Evolutionary conservation across 2,888 invertebrate species (phyloP).

Genomic region (Pyrocoelia pectoralis): DNA sequence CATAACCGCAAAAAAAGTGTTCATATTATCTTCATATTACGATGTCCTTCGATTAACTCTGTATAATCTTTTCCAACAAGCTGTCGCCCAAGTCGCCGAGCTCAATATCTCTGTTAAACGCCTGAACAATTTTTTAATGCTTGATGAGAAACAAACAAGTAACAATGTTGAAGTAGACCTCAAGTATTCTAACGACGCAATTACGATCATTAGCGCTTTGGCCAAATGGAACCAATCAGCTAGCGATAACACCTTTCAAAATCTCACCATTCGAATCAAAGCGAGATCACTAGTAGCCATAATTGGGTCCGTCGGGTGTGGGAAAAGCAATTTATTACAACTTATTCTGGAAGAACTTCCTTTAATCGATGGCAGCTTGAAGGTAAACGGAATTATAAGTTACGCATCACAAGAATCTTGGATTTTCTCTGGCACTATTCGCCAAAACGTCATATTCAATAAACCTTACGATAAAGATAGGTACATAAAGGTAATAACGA

Average conservation of each 20-base stretch:
- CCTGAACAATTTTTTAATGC: slow-evolving; percentile 68
- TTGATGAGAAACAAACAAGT: slow-evolving; percentile 61
- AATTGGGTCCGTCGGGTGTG: slow-evolving; percentile 76
- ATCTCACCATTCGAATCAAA: slow-evolving; percentile 61
- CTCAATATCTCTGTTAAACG: slow-evolving; percentile 67
- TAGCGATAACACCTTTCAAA: slow-evolving; percentile 59
- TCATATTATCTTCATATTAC: slow-evolving; percentile 76
- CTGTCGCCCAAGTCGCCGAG: slow-evolving; percentile 71
- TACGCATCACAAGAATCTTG: slow-evolving; percentile 88
- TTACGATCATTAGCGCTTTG: slow-evolving; percentile 54
- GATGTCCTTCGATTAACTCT: slow-evolving; percentile 76
- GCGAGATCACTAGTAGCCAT: slow-evolving; percentile 63
- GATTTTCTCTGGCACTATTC: slow-evolving; percentile 75
- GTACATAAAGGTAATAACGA: slow-evolving; percentile 70
- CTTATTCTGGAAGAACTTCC: slow-evolving; percentile 78
- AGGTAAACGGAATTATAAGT: slow-evolving; percentile 70
- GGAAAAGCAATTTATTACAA: slow-evolving; percentile 69
- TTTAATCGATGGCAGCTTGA: slow-evolving; percentile 64
- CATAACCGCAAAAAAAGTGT: slow-evolving; percentile 75
- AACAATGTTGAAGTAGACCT: too few relatives aligned
- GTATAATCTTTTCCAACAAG: slow-evolving; percentile 76
- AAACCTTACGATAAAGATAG: slow-evolving; percentile 70
- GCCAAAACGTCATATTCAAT: slow-evolving; percentile 84
- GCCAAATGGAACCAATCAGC: slow-evolving; percentile 63
- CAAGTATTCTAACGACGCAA: too few relatives aligned